Evolutionary conservation across 2,888 invertebrate genomes (phyloP), one percentile per base, ranked within the genome.

Genomic region (Matsumyia berberina): DNA sequence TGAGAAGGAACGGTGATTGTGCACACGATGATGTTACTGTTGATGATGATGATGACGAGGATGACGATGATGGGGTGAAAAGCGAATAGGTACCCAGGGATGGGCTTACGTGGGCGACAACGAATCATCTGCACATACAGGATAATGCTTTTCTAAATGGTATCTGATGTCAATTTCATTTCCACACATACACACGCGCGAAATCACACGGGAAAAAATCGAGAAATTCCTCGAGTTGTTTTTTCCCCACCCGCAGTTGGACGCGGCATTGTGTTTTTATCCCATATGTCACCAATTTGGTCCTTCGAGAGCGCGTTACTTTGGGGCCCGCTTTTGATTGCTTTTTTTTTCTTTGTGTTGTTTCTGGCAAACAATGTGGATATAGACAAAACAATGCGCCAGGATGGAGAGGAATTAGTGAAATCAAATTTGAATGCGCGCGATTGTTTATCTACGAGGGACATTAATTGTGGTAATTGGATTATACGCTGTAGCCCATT

Each of bases 161-260:
- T 73, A 82, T 78, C 73, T 78, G 83, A 78, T 83, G 79, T 73
- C 73, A 73, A 83, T 73, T 79, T 78, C 55, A 79, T 83, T 57
- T 73, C 57, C 58, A n/a, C 31, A 42, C 29, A 58, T 24, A 57
- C 37, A 46, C 53, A 60, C 35, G 31, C 31, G 35, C 17, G 37
- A 3, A 53, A 7, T 24, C 24, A 24, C 24, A 24, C 24, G 24
- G 24, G 7, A 78, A 39, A 6, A 19, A 53, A 39, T 4, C 29
- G 49, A 15, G 35, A 17, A 33, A 55, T 35, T 31, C 29, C n/a
- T n/a, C n/a, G n/a, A n/a, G 35, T 39, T 0, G 44, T 46, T 55
- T 29, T 11, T 33, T 11, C 46, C 24, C 7, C 17, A 55, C 57
- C 6, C 35, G 39, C 62, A 49, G 49, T 51, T 67, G 73, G 42